Conservation (phyloP, 2,797 vertebrate genomes). For the Toxotes lorentzi region DNA sequence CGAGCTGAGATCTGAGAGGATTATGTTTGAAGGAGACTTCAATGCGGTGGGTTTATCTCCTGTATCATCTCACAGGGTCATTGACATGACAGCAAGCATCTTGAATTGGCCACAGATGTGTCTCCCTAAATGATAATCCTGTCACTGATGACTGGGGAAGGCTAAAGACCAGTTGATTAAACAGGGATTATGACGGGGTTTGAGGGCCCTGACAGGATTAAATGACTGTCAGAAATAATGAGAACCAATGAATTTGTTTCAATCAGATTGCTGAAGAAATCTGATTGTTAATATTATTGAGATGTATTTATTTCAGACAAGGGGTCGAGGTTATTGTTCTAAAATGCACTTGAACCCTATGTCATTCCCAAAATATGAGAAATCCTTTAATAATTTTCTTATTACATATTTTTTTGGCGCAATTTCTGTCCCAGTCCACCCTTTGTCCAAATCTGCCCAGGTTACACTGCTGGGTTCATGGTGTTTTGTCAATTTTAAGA, state of each 20-base stretch:
- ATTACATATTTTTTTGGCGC: not conserved
- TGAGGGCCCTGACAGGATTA: slow-evolving; percentile 64
- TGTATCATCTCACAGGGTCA: slow-evolving; percentile 75
- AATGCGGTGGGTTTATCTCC: slow-evolving; percentile 71
- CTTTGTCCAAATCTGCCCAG: not conserved
- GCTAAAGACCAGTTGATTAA: slow-evolving; percentile 74
- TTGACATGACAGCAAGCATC: slow-evolving; percentile 64
- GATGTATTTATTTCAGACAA: slow-evolving; percentile 31
- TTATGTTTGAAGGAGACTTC: slow-evolving; percentile 68
- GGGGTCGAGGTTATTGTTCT: not conserved
- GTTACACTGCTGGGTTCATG: not conserved
- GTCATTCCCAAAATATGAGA: not conserved
- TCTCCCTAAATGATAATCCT: slow-evolving; percentile 76
- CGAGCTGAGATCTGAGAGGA: slow-evolving; percentile 66
- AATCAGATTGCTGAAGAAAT: slow-evolving; percentile 17
- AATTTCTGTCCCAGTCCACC: not conserved
- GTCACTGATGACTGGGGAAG: slow-evolving; percentile 70
- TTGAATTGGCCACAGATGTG: slow-evolving; percentile 81
- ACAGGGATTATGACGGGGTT: slow-evolving; percentile 65
- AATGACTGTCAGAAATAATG: slow-evolving; percentile 70
- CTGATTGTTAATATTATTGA: slow-evolving; percentile 44
- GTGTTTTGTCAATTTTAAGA: not conserved
- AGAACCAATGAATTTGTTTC: slow-evolving; percentile 42
- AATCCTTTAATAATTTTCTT: not conserved
- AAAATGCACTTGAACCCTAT: slow-evolving; percentile 6